These are phyloP conservation scores for Pelecanoides urinatrix DNA, from an alignment of 2,113 vertebrate species.

Conservation along the genomic window DNA sequence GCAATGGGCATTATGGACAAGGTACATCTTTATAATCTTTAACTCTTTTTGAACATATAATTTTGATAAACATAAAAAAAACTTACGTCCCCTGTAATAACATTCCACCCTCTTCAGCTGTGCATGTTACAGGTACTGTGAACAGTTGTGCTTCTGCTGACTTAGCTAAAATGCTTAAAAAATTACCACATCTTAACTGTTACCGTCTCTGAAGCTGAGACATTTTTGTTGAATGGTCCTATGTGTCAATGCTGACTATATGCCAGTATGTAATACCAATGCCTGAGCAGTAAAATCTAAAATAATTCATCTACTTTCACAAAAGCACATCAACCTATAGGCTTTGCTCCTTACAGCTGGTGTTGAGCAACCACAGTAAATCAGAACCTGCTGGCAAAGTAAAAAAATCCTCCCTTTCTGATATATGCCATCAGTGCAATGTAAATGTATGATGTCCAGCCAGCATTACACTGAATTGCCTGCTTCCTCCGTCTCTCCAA, in stretches of 20 bases:
- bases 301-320: neutral
- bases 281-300: neutral
- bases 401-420: neutral
- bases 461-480: neutral
- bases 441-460: neutral
- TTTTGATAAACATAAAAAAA: neutral
- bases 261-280: neutral
- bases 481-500: neutral
- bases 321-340: neutral
- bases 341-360: neutral
- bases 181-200: neutral
- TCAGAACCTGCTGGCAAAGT: neutral
- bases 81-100: neutral
- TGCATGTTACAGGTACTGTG: neutral
- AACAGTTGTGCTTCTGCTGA: neutral
- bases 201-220: neutral
- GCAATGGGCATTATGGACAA: constrained; percentile 97
- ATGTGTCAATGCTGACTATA: neutral
- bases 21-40: constrained; percentile 70
- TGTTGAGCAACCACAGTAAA: neutral
- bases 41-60: neutral
- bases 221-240: neutral
- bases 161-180: neutral
- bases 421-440: neutral
- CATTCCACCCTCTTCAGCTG: neutral